These are phyloP conservation scores for Magallana gigas DNA, from an alignment of 1,140 invertebrate genomes.

Conservation along the genomic window DNA sequence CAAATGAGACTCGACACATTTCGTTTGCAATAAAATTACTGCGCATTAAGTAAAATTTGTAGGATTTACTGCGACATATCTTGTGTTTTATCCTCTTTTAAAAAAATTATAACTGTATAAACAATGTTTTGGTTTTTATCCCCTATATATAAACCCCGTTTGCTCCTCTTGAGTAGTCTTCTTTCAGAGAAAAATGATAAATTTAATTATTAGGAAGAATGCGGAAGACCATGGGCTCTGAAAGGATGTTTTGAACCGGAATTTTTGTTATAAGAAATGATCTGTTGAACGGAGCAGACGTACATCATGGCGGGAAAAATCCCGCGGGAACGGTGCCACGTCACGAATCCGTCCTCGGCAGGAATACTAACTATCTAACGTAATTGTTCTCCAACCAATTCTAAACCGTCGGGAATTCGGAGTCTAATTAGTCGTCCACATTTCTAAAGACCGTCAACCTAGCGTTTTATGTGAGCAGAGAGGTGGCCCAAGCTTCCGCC, in stretches of 20 bases:
- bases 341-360: constrained; percentile 46
- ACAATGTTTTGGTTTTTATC: too few species aligned
- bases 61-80: too few species aligned
- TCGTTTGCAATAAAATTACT: too few species aligned
- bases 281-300: constrained; percentile 30
- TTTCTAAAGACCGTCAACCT: constrained; percentile 39
- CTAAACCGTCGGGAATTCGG: constrained; percentile 53
- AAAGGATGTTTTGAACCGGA: constrained; percentile 9
- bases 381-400: constrained; percentile 53
- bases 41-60: too few species aligned
- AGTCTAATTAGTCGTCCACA: constrained; percentile 56
- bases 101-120: too few species aligned
- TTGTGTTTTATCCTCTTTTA: too few species aligned
- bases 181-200: constrained; percentile 6
- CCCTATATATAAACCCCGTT: too few species aligned
- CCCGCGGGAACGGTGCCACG: constrained; percentile 41
- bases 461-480: neutral
- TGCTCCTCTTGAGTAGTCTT: neutral
- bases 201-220: constrained; percentile 7
- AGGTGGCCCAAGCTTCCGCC: neutral
- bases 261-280: constrained; percentile 32
- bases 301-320: constrained; percentile 37
- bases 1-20: too few species aligned
- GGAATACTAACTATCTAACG: constrained; percentile 52
- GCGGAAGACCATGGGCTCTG: neutral